Percentiles rank a stretch among this genome's conserved stretches.
These are phyloP conservation scores for Halocaridina rubra DNA, from an alignment of 2,888 invertebrate genomes.

Conservation along the genomic window DNA sequence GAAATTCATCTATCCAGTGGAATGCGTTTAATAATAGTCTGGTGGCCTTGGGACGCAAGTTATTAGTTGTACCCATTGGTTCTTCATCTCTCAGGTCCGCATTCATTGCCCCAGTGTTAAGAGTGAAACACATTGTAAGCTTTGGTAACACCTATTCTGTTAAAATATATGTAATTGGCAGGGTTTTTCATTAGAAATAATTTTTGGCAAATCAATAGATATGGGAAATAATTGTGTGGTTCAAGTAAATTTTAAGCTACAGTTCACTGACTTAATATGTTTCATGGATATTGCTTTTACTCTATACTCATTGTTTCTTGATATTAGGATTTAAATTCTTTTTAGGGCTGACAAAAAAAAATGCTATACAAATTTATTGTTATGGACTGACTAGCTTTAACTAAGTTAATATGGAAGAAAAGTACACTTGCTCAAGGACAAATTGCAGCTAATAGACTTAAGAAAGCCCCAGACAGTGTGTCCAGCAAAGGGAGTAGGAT, in stretches of 20 bases:
- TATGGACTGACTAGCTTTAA: no score
- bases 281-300: no score
- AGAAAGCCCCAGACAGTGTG: conserved; percentile 45
- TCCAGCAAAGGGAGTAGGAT: conserved; percentile 58
- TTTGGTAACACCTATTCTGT: background rate
- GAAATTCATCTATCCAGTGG: conserved; percentile 37
- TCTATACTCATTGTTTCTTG: no score
- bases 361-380: no score
- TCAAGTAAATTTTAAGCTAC: no score
- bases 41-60: conserved; percentile 48
- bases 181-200: no score
- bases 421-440: conserved; percentile 51
- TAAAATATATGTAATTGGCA: background rate
- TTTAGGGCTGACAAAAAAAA: no score
- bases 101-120: background rate
- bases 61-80: conserved; percentile 39
- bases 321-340: no score
- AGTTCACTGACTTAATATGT: no score
- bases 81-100: conserved; percentile 42
- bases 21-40: conserved; percentile 40
- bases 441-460: conserved; percentile 49
- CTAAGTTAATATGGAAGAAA: no score
- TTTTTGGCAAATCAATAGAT: no score
- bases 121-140: conserved; percentile 11
- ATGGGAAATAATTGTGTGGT: no score